A percentile compares a stretch with the other conserved stretches of the same genome.
Evolutionary conservation across 2,113 vertebrate genomes (phyloP).

Genomic region (Calonectris borealis): DNA sequence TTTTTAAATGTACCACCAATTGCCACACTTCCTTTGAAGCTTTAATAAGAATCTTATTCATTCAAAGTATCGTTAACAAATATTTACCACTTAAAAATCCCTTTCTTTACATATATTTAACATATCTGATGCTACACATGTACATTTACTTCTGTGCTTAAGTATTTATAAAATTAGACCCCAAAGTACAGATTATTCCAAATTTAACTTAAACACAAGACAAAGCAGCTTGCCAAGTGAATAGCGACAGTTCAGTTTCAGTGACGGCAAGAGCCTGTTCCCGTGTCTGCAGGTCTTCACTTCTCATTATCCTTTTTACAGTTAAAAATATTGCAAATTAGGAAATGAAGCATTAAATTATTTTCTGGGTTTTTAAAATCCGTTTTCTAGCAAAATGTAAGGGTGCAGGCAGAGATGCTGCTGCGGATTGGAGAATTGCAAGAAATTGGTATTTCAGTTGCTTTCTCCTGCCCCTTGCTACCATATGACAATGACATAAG

Average conservation of each 20-base stretch:
- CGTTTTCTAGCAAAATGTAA: background rate
- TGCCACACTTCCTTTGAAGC: background rate
- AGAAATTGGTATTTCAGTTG: background rate
- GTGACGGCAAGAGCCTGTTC: background rate
- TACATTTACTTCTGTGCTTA: background rate
- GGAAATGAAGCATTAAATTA: background rate
- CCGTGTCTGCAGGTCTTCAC: background rate
- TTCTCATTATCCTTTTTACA: background rate
- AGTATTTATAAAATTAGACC: background rate
- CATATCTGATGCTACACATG: background rate
- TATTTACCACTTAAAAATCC: background rate
- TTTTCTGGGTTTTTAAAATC: rapidly evolving
- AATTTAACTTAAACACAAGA: background rate
- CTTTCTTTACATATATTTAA: background rate
- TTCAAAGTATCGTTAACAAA: background rate
- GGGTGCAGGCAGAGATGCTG: background rate
- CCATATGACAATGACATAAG: background rate
- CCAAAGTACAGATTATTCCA: background rate
- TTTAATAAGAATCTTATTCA: background rate
- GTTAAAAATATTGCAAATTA: background rate
- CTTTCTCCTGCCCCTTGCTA: background rate
- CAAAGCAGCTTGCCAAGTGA: background rate
- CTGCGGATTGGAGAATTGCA: background rate
- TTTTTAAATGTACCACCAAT: background rate
- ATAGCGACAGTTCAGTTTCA: background rate